Conservation (phyloP, 2,888 invertebrate species). For the Drosophila antonietae region DNA sequence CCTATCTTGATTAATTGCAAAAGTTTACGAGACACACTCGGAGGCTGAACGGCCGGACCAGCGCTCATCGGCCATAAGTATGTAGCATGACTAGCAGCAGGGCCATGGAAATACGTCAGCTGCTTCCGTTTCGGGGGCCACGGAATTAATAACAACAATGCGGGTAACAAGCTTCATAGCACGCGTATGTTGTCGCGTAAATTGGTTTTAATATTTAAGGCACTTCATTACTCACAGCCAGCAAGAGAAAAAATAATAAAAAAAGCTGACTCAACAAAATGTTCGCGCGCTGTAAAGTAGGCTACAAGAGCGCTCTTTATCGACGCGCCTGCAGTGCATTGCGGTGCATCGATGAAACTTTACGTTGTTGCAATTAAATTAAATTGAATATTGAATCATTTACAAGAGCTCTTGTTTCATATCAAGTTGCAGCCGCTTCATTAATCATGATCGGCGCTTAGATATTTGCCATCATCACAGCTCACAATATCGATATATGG, state of each 20-base stretch:
- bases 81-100: constrained; percentile 14
- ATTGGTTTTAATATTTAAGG: constrained; percentile 79
- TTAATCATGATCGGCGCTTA: background rate
- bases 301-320: constrained; percentile 42
- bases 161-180: constrained; percentile 74
- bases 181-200: constrained; percentile 77
- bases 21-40: constrained; percentile 65
- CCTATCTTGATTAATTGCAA: constrained; percentile 79
- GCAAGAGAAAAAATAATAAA: background rate
- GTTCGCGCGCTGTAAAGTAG: constrained; percentile 39
- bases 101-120: constrained; percentile 73
- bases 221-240: constrained; percentile 69
- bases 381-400: constrained; percentile 15
- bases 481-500: background rate
- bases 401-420: background rate
- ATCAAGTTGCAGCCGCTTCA: background rate
- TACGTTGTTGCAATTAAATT: constrained; percentile 47
- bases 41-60: constrained; percentile 25
- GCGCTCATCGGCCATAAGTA: constrained; percentile 22
- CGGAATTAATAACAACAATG: constrained; percentile 55
- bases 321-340: constrained; percentile 17
- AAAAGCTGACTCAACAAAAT: background rate
- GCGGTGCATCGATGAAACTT: background rate
- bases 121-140: constrained; percentile 49
- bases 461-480: background rate